Conservation (phyloP, 2,888 invertebrate genomes). For the Limnephilus marmoratus region DNA sequence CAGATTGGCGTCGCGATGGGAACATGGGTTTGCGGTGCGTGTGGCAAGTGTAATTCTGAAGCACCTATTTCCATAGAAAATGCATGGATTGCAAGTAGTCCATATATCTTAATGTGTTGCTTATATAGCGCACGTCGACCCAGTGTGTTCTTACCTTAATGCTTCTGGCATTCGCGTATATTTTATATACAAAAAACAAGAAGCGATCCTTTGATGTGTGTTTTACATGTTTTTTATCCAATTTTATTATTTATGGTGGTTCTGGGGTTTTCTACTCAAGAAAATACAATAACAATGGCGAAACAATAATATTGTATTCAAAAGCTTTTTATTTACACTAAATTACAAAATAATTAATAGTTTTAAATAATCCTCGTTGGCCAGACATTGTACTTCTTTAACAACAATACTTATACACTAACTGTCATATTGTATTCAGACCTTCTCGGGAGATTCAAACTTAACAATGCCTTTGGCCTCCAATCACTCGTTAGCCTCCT, state of each 20-base stretch:
- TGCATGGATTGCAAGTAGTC: no score
- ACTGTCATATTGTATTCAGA: background rate
- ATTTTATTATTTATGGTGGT: constrained; percentile 29
- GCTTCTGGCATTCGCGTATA: constrained; percentile 15
- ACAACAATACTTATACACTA: background rate
- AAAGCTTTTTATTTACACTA: background rate
- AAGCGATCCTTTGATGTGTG: constrained; percentile 34
- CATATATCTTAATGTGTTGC: no score
- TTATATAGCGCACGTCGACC: no score
- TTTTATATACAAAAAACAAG: constrained; percentile 15
- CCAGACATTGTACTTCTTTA: background rate
- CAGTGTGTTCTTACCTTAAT: background rate
- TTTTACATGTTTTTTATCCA: constrained; percentile 41
- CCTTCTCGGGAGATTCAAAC: background rate
- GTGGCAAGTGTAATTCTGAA: no score
- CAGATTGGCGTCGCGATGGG: no score
- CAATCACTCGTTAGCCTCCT: background rate
- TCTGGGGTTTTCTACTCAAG: constrained; percentile 4
- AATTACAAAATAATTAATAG: constrained; percentile 2
- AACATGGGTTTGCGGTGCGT: no score
- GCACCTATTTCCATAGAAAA: no score
- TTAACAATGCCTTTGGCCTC: background rate
- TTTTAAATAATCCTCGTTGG: background rate
- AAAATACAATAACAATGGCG: background rate
- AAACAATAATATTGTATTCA: background rate